Evolutionary conservation across 2,797 vertebrate genomes (phyloP), one percentile per base, ranked within the genome.

Genomic region (Pygocentrus nattereri): DNA sequence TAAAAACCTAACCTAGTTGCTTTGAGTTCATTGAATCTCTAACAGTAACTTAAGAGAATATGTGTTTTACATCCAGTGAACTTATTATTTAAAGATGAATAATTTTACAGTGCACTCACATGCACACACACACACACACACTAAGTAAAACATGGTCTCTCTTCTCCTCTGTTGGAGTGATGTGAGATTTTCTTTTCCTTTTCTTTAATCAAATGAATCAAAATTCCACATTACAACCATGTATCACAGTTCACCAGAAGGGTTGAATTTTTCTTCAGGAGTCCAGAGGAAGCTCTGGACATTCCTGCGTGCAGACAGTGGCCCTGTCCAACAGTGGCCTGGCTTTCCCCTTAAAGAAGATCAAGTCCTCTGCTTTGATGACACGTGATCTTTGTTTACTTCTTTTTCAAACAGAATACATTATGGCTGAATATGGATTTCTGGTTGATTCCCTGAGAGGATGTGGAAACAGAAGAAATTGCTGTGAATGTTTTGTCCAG

Each of bases 131-230:
- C n/a, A n/a, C n/a, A n/a, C n/a, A n/a, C n/a, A n/a, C n/a, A n/a
- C n/a, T n/a, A n/a, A n/a, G n/a, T n/a, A 38, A 38, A 38, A 3
- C 34, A 38, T 1, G 78, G 73, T 85, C 65, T 74, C 70, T 31
- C 73, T 21, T 82, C 65, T 81, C 67, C 49, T 59, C 65, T 71
- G 15, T 50, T 82, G 81, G 65, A 54, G 68, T 84, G 52, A 79
- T 88, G 81, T 87, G 78, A 82, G 89, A 83, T 73, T 12, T 27
- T 10, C 13, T 1, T 62, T 71, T 84, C 73, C 84, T 84, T 81
- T 68, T 68, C 31, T 83, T 56, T 2, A n/a, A 56, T 56, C 83
- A 12, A 61, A 87, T 86, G 84, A n/a, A 68, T 81, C 56, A 56
- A 31, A 65, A 75, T 76, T 77, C 83, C 41, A 83, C 80, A 84